Evolutionary conservation across 2,797 vertebrate genomes (phyloP), one percentile per base, ranked within the genome.

Genomic region (Oreochromis mossambicus): DNA sequence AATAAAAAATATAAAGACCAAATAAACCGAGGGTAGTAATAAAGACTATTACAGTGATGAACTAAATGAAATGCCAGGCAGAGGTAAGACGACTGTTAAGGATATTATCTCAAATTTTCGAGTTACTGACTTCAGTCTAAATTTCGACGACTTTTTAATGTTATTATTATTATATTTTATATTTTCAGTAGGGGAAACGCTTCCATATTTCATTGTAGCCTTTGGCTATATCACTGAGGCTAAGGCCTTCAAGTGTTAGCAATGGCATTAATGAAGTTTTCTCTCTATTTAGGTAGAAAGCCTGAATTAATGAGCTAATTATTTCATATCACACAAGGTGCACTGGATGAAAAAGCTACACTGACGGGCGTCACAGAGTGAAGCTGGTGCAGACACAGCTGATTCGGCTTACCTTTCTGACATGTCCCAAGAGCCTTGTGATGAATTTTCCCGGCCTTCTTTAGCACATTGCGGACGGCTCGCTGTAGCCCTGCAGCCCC

Each of bases 401-500:
- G 70, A n/a, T 43, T 50, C 46, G 12, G 8, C 97, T 94, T 96
- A 98, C 98, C 98, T 98, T 96, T 97, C 96, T 56, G 97, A 98
- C 98, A 99, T 98, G 96, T 97, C 96, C 97, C 90, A 92, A 68
- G 46, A 86, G 50, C 88, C 82, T 91, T 12, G 55, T 83, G 85
- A 36, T 51, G 17, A 79, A 38, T 80, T 52, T 52, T 80, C 84
- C 86, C 56, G 88, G 86, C 88, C 88, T 88, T 95, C 75, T 70
- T 82, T 82, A 94, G 87, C 82, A 50, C 93, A 87, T 84, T 6
- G 52, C 51, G 79, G 82, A 77, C 36, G 76, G 79, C 79, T 91
- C 84, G 87, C 38, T 92, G 63, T 83, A 63, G 86, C 85, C 85
- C 75, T 79, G 82, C 58, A 24, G 83, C 43, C 36, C 61, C 9